These are phyloP conservation scores for Nestor notabilis DNA, from an alignment of 2,113 vertebrate genomes.

Conservation along the genomic window DNA sequence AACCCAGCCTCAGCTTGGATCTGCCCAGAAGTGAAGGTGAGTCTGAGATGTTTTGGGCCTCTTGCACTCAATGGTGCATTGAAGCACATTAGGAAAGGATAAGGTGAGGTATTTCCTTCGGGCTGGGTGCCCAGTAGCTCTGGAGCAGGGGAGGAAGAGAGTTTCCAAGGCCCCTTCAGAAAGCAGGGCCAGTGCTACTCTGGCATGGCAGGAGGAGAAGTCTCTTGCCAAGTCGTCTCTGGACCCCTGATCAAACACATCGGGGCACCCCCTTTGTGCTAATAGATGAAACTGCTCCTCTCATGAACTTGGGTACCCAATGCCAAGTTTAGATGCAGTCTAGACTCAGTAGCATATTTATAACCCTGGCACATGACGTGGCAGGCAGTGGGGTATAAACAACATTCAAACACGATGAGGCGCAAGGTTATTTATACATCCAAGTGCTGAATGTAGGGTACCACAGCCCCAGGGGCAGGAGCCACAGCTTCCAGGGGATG, in stretches of 20 bases:
- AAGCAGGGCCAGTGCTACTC: not conserved
- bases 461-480: not conserved
- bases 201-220: not conserved
- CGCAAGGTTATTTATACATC: constrained; percentile 2
- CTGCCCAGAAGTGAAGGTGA: not conserved
- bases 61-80: constrained; percentile 43
- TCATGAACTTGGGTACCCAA: not conserved
- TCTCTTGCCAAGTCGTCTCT: not conserved
- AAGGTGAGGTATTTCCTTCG: constrained; percentile 64
- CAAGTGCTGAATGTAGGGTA: not conserved
- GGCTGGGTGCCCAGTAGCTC: constrained; percentile 33
- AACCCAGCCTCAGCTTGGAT: not conserved
- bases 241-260: not conserved
- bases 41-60: not conserved
- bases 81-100: constrained; percentile 50
- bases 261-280: not conserved
- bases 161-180: constrained; percentile 6
- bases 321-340: constrained; percentile 58
- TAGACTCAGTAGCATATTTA: constrained; percentile 67
- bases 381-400: constrained; percentile 59
- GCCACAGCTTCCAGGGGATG: not conserved
- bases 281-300: not conserved
- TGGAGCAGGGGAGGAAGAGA: not conserved
- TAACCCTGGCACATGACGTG: constrained; percentile 30
- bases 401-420: constrained; percentile 29